These are phyloP conservation scores for Tenrec ecaudatus DNA, from an alignment of 2,113 vertebrate species.

Conservation along the genomic window DNA sequence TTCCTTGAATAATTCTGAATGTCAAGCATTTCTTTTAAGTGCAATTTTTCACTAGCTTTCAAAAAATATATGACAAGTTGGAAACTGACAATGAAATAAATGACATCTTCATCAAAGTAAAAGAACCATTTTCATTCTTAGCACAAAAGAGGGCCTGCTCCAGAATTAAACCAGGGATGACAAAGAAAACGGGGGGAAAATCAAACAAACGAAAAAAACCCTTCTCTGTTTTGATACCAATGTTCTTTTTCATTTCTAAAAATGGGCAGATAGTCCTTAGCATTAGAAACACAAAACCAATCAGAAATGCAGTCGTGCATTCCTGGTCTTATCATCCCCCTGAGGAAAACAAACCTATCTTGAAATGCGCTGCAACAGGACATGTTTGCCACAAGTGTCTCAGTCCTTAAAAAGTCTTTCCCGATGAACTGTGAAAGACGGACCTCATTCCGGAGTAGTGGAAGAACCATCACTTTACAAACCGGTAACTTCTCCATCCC, in stretches of 20 bases:
- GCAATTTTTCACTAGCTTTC: background rate
- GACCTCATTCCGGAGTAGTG: background rate
- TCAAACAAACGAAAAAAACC: background rate
- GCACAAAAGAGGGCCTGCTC: conserved; percentile 24
- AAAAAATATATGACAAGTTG: conserved; percentile 6
- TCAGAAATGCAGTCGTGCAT: background rate
- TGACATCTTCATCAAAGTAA: conserved; percentile 15
- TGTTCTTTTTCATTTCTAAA: background rate
- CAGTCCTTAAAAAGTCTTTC: conserved; percentile 22
- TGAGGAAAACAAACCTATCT: conserved; percentile 11
- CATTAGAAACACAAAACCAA: background rate
- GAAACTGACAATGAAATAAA: conserved; percentile 43
- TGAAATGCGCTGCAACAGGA: conserved; percentile 30
- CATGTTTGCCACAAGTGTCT: conserved; percentile 64
- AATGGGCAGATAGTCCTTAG: background rate
- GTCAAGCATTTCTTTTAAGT: conserved; percentile 38
- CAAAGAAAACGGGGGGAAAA: too few species aligned
- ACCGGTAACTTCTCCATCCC: background rate
- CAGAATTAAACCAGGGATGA: conserved; percentile 40
- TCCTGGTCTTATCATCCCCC: conserved; percentile 29
- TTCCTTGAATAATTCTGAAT: background rate
- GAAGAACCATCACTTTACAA: background rate
- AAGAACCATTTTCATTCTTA: conserved; percentile 50
- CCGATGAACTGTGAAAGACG: background rate
- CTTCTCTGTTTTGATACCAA: background rate